phyloP scores from a whole-genome alignment of 2,888 invertebrate genomes.

The Cryptus viduatorius region DNA sequence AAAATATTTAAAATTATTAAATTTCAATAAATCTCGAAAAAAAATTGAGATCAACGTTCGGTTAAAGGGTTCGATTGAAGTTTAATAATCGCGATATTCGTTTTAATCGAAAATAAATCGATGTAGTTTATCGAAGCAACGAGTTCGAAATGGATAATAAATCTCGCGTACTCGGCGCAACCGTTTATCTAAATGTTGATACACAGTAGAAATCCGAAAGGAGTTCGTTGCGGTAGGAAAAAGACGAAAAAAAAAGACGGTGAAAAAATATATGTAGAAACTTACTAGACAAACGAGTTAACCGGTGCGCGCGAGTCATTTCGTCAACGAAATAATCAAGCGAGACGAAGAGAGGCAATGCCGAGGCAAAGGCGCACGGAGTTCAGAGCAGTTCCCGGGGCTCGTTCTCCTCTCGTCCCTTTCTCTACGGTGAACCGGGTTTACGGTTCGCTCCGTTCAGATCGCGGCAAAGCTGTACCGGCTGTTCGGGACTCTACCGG shows the following conservation, averaged over 20 bases:
- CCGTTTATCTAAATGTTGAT: too few species aligned
- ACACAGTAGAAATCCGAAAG: background rate
- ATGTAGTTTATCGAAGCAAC: too few species aligned
- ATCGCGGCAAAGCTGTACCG: slow-evolving; percentile 18
- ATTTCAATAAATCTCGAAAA: too few species aligned
- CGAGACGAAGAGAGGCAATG: background rate
- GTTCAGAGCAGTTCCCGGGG: background rate
- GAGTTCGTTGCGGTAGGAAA: background rate
- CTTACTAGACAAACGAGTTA: slow-evolving; percentile 22
- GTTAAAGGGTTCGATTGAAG: too few species aligned
- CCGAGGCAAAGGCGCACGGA: slow-evolving; percentile 15
- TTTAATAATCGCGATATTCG: too few species aligned
- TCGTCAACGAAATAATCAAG: slow-evolving; percentile 35
- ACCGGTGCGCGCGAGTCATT: slow-evolving; percentile 1
- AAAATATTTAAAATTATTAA: too few species aligned
- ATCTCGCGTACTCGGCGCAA: too few species aligned
- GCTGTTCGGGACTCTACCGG: slow-evolving; percentile 13
- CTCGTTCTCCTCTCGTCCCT: slow-evolving; percentile 24
- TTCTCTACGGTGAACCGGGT: slow-evolving; percentile 31
- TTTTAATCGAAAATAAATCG: too few species aligned
- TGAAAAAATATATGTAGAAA: slow-evolving; percentile 23
- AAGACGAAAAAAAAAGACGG: background rate
- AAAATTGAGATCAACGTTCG: too few species aligned
- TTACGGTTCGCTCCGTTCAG: slow-evolving; percentile 32
- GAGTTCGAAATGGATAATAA: too few species aligned